Base-by-base conservation (phyloP, 2,797 vertebrate species). In the Catharus ustulatus region DNA sequence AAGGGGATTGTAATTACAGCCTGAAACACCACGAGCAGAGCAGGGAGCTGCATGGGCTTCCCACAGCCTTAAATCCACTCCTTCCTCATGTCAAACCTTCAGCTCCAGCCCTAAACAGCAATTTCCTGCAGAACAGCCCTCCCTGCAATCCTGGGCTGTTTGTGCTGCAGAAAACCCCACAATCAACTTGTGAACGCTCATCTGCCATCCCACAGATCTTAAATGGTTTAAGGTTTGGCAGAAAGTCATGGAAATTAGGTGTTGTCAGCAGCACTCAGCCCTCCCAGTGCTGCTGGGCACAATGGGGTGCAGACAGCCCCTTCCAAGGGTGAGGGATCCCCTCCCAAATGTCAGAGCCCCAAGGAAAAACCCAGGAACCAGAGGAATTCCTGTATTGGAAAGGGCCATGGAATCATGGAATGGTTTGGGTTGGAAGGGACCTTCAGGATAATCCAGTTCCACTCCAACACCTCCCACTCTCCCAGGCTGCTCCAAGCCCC, bases 391-490 rank as follows among this genome's bases (percentile, higher is more conserved):
- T 7, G 0, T 1, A 17, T 1, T 4, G 10, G 38, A 32, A 78
- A 10, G 5, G 21, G 45, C 4, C 7, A 75, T 19, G 29, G 22
- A 68, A 52, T 12, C 24, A 5, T 24, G 21, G 32, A 71, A 30
- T 32, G 18, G 22, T 27, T 42, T 46, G 38, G 29, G 11, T 32
- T 52, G 30, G 40, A 26, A 74, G 8, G 7, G 21, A 18, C 24
- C 6, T 40, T 21, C 38, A 15, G 5, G 20, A 4, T 12, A 6
- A 64, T 5, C 10, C 14, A 7, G 0, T 34, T 15, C 19, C 61
- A 59, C 1, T 9, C 21, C 0, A 2, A 11, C 40, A 52, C 3
- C 1, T 66, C 0, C 15, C 52, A 30, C 17, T 0, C 0, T 3
- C 38, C 38, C 38, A 59, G 52, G 20, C 0, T 18, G 29, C 9